Evolutionary conservation across 2,113 vertebrate genomes (phyloP).

Genomic region (Periophthalmodon schlosseri): DNA sequence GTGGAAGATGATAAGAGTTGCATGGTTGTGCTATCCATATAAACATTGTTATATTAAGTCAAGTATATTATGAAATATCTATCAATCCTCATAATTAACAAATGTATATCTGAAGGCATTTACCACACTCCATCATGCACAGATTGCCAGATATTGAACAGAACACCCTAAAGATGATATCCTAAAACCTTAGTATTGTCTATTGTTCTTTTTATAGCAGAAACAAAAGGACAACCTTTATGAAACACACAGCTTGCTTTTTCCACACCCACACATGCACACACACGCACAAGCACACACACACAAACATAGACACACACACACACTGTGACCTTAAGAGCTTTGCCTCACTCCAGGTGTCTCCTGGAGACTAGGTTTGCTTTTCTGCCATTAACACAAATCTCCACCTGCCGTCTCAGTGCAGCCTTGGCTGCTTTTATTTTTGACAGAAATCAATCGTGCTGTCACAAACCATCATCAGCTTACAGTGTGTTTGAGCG

Average conservation of each 20-base stretch:
- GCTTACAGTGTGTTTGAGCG: slow-evolving; percentile 42
- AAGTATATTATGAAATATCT: background rate
- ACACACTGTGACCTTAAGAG: slow-evolving; percentile 44
- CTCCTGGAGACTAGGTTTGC: slow-evolving; percentile 35
- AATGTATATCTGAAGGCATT: background rate
- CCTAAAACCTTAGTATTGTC: background rate
- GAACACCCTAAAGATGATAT: background rate
- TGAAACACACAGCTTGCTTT: slow-evolving; percentile 15
- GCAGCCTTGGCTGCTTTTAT: slow-evolving; percentile 33
- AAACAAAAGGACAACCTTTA: slow-evolving; percentile 2
- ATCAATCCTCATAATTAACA: background rate
- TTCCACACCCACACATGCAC: slow-evolving; percentile 8
- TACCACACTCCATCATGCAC: background rate
- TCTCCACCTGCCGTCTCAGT: slow-evolving; percentile 53
- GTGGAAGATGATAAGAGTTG: slow-evolving; percentile 35
- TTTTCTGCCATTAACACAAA: slow-evolving; percentile 51
- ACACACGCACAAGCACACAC: too few species aligned
- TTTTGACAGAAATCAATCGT: slow-evolving; percentile 60
- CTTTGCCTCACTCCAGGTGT: slow-evolving; percentile 44
- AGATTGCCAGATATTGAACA: background rate
- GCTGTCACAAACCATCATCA: slow-evolving; percentile 47
- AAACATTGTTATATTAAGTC: background rate
- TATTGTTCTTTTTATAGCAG: background rate
- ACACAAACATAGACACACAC: slow-evolving; percentile 15
- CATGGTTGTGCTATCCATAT: too few species aligned